Base-by-base conservation (phyloP, 2,113 vertebrate genomes). In the Bostrychus sinensis region DNA sequence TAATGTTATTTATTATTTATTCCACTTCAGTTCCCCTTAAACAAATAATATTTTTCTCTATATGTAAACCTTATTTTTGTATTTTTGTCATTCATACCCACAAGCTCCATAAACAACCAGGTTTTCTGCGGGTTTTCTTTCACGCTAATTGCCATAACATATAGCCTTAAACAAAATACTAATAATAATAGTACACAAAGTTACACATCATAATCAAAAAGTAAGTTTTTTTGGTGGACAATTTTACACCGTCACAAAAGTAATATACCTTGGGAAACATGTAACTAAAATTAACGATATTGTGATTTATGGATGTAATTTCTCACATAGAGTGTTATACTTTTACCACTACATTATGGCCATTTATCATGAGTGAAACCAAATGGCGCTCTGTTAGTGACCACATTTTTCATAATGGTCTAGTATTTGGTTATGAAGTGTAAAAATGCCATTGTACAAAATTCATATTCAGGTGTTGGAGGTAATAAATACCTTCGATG, bases 401-500 rank as follows among this genome's bases (percentile, higher is more conserved):
- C 32, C 10, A 14, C 48, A 12, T 61, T 45, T 51, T 12, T 14
- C 17, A 8, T 26, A 7, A 54, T 19, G n/a, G 17, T 22, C 23
- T 54, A 22, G 45, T 32, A 28, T 50, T 65, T 67, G 25, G 58
- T 51, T 23, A 17, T 16, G 1, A 63, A 19, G 42, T 50, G 38
- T 39, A 39, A 28, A 62, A 60, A 51, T 32, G 30, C 68, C 66
- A 36, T 65, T 68, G 19, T 12, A 41, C 32, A 38, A 56, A 56
- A 59, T 70, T 66, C 62, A 71, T 43, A 66, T 66, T 74, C 22
- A 70, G 43, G 57, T 51, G 69, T 57, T 58, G 70, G 30, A 14
- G 28, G 37, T 45, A 45, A 70, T 63, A 75, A 75, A 83, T 73
- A 77, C 67, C 65, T 75, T 67, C 12, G 48, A 34, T 42, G 30